phyloP scores from a whole-genome alignment of 2,888 invertebrate genomes.

The Rosalia funebris region DNA sequence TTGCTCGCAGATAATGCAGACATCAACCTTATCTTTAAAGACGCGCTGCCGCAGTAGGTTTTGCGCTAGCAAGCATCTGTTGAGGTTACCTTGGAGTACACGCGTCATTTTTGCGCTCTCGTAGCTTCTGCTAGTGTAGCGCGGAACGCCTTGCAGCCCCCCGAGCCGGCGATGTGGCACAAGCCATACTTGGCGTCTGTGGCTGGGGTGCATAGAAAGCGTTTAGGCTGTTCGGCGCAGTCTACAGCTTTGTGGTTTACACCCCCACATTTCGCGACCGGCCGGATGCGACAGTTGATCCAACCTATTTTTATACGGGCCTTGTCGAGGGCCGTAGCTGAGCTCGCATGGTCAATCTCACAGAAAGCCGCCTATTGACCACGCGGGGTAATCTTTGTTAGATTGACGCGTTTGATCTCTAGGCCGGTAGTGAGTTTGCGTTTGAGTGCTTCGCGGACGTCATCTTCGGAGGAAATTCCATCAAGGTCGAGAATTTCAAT shows the following conservation, averaged over 20 bases:
- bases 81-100: background rate
- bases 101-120: background rate
- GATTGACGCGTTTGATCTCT: background rate
- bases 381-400: background rate
- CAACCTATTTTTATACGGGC: background rate
- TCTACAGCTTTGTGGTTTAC: background rate
- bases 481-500: background rate
- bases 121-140: background rate
- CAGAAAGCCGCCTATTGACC: background rate
- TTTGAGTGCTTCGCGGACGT: background rate
- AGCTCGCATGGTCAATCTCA: background rate
- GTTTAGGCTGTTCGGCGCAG: background rate
- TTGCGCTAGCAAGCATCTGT: background rate
- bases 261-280: background rate
- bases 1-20: background rate
- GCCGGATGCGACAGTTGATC: background rate
- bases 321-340: background rate
- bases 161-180: no score
- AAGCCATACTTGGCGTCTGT: no score
- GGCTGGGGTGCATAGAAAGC: background rate
- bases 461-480: background rate
- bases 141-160: background rate
- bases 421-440: background rate
- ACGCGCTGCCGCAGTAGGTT: background rate
- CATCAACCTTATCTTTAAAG: background rate